These are phyloP conservation scores for Eurystomus glaucurus DNA, from an alignment of 2,797 vertebrate genomes.

Conservation along the genomic window DNA sequence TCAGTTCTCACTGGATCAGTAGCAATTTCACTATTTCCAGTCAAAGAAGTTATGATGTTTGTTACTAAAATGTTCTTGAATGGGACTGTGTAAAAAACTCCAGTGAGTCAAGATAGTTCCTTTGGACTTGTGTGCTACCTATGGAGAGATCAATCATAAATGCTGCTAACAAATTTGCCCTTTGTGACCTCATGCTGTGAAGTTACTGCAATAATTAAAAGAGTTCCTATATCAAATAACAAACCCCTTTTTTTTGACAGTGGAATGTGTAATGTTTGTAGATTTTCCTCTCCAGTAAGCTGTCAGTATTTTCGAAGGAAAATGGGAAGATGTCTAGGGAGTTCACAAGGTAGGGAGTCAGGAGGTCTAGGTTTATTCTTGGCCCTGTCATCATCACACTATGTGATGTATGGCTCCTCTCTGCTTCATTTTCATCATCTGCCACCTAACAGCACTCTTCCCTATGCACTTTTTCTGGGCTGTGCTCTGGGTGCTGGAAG, in stretches of 20 bases:
- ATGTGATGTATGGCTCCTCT: background rate
- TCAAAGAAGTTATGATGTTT: constrained; percentile 5
- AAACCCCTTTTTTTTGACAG: constrained; percentile 72
- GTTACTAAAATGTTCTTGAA: constrained; percentile 32
- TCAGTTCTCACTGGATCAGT: constrained; percentile 33
- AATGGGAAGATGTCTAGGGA: constrained; percentile 49
- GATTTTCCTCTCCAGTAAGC: constrained; percentile 78
- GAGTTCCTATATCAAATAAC: constrained; percentile 81
- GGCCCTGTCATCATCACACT: background rate
- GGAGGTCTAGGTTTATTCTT: constrained; percentile 43
- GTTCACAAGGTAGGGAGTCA: constrained; percentile 57
- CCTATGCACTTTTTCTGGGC: background rate
- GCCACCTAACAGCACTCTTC: fast-evolving
- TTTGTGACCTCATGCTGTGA: constrained; percentile 76
- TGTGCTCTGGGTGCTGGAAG: background rate
- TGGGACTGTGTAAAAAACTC: background rate
- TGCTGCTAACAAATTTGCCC: constrained; percentile 65
- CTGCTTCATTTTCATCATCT: background rate
- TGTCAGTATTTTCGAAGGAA: constrained; percentile 77
- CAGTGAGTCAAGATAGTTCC: background rate
- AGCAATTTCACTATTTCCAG: constrained; percentile 39
- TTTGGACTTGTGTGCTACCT: background rate
- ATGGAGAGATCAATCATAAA: constrained; percentile 52
- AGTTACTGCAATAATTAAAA: constrained; percentile 84
- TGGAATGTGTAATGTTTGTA: constrained; percentile 80